Percentiles rank a stretch among this genome's conserved stretches.
Conservation (phyloP, 2,797 vertebrate species). For the Galagoides demidoff region DNA sequence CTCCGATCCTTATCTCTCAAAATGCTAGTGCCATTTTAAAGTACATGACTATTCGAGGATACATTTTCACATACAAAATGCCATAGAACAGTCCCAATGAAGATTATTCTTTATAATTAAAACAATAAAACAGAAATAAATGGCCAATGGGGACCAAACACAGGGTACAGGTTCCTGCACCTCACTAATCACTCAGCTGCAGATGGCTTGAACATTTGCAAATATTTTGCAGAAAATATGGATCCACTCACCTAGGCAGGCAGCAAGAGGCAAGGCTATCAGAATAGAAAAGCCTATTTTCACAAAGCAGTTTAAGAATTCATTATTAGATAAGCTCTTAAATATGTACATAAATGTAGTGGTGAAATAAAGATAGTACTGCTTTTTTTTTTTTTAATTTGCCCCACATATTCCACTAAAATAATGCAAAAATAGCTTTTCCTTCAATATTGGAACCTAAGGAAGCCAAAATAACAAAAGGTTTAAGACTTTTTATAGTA, state of each 20-base stretch:
- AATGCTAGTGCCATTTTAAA: slow-evolving; percentile 80
- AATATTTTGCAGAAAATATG: slow-evolving; percentile 53
- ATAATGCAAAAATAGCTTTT: slow-evolving; percentile 64
- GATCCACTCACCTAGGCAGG: not conserved
- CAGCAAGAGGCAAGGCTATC: slow-evolving; percentile 57
- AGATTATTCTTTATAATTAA: slow-evolving; percentile 82
- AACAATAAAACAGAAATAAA: slow-evolving; percentile 84
- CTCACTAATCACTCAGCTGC: slow-evolving; percentile 66
- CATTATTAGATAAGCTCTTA: slow-evolving; percentile 72
- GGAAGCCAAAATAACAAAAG: not conserved
- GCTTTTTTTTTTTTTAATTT: slow-evolving; percentile 63
- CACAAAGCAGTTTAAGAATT: slow-evolving; percentile 57
- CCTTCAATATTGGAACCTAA: slow-evolving; percentile 64
- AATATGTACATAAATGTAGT: slow-evolving; percentile 68
- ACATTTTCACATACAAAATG: slow-evolving; percentile 66
- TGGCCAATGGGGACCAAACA: slow-evolving; percentile 34
- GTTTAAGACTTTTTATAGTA: not conserved
- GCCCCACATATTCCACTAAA: slow-evolving; percentile 41
- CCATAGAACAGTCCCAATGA: slow-evolving; percentile 54
- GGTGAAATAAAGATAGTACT: slow-evolving; percentile 65
- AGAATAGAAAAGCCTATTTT: slow-evolving; percentile 60
- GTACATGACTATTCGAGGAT: slow-evolving; percentile 65
- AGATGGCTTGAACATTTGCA: slow-evolving; percentile 59
- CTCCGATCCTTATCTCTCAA: slow-evolving; percentile 79
- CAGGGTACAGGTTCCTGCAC: slow-evolving; percentile 49